These are phyloP conservation scores for Telenomus remus DNA, from an alignment of 1,140 invertebrate species.

Conservation along the genomic window DNA sequence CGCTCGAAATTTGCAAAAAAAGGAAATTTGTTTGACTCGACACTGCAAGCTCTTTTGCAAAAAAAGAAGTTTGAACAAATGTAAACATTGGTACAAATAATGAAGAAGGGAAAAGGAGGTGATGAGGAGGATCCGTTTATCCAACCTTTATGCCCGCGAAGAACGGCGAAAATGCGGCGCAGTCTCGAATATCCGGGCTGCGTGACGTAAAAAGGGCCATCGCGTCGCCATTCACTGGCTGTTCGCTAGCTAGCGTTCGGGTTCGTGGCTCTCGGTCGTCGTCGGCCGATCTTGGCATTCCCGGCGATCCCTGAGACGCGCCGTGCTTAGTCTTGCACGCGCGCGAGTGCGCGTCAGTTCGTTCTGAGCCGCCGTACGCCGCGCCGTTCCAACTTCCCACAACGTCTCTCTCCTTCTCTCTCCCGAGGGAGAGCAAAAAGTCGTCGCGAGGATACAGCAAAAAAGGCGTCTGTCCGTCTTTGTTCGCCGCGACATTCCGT, in stretches of 20 bases:
- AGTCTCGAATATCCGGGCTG: constrained; percentile 33
- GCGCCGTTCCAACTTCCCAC: constrained; percentile 1
- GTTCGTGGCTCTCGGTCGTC: constrained; percentile 26
- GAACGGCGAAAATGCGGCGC: constrained; percentile 10
- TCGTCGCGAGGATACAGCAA: neutral
- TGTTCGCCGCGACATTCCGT: constrained; percentile 18
- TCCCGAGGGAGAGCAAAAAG: constrained; percentile 1
- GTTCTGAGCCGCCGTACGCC: constrained; percentile 4
- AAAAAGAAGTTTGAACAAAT: too few relatives aligned
- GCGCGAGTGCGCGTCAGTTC: constrained; percentile 33
- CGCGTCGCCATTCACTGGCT: constrained; percentile 39
- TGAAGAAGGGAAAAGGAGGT: too few relatives aligned
- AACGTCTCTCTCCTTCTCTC: too few relatives aligned
- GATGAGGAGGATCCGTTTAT: constrained; percentile 11
- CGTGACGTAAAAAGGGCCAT: constrained; percentile 43
- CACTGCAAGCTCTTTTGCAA: too few relatives aligned
- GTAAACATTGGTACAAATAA: too few relatives aligned
- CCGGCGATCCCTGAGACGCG: constrained; percentile 22
- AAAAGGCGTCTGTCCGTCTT: constrained; percentile 10
- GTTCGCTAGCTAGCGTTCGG: constrained; percentile 27
- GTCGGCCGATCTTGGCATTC: constrained; percentile 45
- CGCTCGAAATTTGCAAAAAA: too few relatives aligned
- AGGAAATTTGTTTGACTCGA: too few relatives aligned
- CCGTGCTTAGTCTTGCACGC: constrained; percentile 45
- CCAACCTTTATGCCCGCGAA: too few relatives aligned